Percentiles rank a stretch among this genome's conserved stretches.
Evolutionary conservation across 2,797 vertebrate genomes (phyloP).

Genomic region (Enoplosus armatus): DNA sequence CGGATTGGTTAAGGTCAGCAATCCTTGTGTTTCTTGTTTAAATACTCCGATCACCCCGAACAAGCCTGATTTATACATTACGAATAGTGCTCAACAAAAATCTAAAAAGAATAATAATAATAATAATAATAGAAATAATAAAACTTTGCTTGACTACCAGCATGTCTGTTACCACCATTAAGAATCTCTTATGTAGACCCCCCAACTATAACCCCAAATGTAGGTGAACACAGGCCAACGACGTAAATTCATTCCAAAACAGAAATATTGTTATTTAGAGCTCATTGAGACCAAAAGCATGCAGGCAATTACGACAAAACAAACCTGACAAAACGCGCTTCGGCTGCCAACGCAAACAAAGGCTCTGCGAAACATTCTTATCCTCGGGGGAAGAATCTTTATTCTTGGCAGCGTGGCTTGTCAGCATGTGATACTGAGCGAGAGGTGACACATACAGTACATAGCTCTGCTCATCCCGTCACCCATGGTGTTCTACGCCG

Average conservation of each 20-base stretch:
- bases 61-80: no score
- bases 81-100: no score
- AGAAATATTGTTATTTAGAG: background rate
- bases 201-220: no score
- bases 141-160: no score
- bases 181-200: no score
- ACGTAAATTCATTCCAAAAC: background rate
- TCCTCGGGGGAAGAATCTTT: constrained; percentile 37
- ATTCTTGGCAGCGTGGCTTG: constrained; percentile 7
- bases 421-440: constrained; percentile 33
- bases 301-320: constrained; percentile 16
- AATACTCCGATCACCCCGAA: no score
- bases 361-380: constrained; percentile 16
- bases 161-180: no score
- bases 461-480: constrained; percentile 31
- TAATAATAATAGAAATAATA: no score
- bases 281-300: background rate
- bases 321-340: constrained; percentile 3
- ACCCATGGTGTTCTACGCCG: background rate
- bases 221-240: background rate
- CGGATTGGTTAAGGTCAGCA: no score
- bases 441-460: constrained; percentile 49
- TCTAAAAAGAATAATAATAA: no score
- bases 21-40: no score
- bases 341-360: constrained; percentile 29